Evolutionary conservation across 2,888 invertebrate genomes (phyloP), one percentile per base, ranked within the genome.

Genomic region (Spisula subtruncata): DNA sequence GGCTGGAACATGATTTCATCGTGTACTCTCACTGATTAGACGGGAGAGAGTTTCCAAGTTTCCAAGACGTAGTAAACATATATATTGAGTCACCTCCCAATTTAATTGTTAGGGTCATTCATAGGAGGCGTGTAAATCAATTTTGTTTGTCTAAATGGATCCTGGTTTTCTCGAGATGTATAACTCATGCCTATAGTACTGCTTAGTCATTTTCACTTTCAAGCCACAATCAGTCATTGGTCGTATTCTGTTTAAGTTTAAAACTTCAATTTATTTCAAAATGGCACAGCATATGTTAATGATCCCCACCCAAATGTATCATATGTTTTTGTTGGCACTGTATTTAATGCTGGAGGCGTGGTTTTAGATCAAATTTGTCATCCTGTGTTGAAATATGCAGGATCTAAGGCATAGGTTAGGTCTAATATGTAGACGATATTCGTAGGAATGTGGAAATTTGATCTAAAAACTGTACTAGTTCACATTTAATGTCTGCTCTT

Each of bases 21-120:
- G 5, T 75, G 75, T 75, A 35, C 75, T 32, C 35, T 75, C 20
- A n/a, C 75, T 75, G 75, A 75, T 75, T 75, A 75, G 35, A 25
- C 14, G 16, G 32, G 32, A 35, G 75, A 35, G 35, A n/a, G n/a
- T n/a, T n/a, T n/a, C n/a, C n/a, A n/a, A n/a, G n/a, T n/a, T 75
- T 35, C 75, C 25, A 32, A 75, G 75, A 75, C 75, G 75, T 18
- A 75, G 35, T n/a, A 75, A 75, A 41, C 41, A 8, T 75, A 35
- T 32, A 75, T 75, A 18, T 75, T 75, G 75, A 75, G 75, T 75
- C 75, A 75, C 35, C 32, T 32, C 35, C 32, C 18, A 18, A 20
- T 75, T 66, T 75, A 75, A 75, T 35, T 32, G 75, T 75, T 16
- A 29, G 75, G 75, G 75, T 75, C 75, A 75, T 75, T 32, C 75